Conservation (phyloP, 1,140 invertebrate species). For the Drosophila simulans region DNA sequence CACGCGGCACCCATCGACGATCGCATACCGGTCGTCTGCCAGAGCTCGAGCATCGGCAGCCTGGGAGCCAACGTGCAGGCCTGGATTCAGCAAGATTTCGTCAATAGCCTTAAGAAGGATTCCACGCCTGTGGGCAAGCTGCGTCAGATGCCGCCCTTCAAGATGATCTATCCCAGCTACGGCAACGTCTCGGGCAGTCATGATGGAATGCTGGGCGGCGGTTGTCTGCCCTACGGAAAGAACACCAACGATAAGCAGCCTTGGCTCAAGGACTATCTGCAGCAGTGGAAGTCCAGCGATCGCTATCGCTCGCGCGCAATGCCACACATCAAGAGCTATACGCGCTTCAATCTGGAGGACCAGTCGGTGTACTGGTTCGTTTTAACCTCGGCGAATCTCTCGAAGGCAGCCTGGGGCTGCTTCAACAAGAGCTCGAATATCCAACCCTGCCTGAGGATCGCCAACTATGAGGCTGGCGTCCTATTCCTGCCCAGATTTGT, state of each 20-base stretch:
- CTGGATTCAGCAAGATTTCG: slow-evolving; percentile 90
- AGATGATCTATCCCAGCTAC: slow-evolving; percentile 88
- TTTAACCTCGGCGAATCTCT: slow-evolving; percentile 96
- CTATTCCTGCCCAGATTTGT: slow-evolving; percentile 94
- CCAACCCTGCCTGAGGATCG: slow-evolving; percentile 88
- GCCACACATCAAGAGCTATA: slow-evolving; percentile 97
- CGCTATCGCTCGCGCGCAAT: slow-evolving; percentile 90
- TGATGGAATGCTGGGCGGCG: slow-evolving; percentile 93
- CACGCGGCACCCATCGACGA: slow-evolving; percentile 87
- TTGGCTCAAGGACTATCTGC: slow-evolving; percentile 92
- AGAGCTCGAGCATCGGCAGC: slow-evolving; percentile 96
- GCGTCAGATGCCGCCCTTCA: slow-evolving; percentile 72
- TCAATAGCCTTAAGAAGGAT: slow-evolving; percentile 87
- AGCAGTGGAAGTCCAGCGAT: slow-evolving; percentile 92
- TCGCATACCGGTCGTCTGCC: slow-evolving; percentile 87
- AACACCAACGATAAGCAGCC: slow-evolving; percentile 92
- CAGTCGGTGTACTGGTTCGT: slow-evolving; percentile 91
- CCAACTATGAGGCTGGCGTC: slow-evolving; percentile 96
- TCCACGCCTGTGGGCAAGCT: slow-evolving; percentile 68
- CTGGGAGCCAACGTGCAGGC: slow-evolving; percentile 89
- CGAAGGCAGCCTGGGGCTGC: slow-evolving; percentile 97
- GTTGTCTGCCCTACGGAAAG: slow-evolving; percentile 94
- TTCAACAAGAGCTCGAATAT: slow-evolving; percentile 88
- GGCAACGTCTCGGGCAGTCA: slow-evolving; percentile 93
- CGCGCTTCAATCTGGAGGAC: slow-evolving; percentile 89